A percentile compares a stretch with the other conserved stretches of the same genome.
These are phyloP conservation scores for Cebus imitator DNA, from an alignment of 2,113 vertebrate genomes.

Conservation along the genomic window DNA sequence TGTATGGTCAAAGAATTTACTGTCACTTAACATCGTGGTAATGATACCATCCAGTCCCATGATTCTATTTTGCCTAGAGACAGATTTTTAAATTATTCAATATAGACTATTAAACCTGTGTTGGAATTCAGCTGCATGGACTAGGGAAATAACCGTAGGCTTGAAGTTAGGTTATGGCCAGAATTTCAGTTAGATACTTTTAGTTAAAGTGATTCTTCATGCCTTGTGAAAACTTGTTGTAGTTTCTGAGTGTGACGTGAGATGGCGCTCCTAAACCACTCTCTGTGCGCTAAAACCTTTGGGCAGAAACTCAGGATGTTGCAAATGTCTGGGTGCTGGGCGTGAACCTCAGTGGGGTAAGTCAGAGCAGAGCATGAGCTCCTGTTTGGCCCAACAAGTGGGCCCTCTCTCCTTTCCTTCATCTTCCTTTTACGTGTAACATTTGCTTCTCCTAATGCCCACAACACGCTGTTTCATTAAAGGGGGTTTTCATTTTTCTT, in stretches of 20 bases:
- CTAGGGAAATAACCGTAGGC: background rate
- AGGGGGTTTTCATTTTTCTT: background rate
- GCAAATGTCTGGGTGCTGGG: fast-evolving
- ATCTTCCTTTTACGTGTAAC: background rate
- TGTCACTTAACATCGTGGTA: background rate
- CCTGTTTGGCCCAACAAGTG: background rate
- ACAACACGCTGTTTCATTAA: background rate
- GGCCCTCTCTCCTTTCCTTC: background rate
- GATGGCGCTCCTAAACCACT: slow-evolving; percentile 17
- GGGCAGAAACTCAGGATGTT: fast-evolving
- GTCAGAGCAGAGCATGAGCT: background rate
- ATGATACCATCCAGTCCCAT: background rate
- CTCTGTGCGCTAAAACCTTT: background rate
- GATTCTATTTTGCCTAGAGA: background rate
- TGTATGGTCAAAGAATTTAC: background rate
- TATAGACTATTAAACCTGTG: background rate
- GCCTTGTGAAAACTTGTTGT: background rate
- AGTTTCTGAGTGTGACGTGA: background rate
- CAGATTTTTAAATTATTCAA: background rate
- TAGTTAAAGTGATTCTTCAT: background rate
- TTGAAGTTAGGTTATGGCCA: background rate
- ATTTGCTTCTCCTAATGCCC: background rate
- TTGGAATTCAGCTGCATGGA: background rate
- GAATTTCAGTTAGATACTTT: background rate
- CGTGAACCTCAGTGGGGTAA: fast-evolving